Conservation (phyloP, 2,113 vertebrate genomes). For the Chionomys nivalis region DNA sequence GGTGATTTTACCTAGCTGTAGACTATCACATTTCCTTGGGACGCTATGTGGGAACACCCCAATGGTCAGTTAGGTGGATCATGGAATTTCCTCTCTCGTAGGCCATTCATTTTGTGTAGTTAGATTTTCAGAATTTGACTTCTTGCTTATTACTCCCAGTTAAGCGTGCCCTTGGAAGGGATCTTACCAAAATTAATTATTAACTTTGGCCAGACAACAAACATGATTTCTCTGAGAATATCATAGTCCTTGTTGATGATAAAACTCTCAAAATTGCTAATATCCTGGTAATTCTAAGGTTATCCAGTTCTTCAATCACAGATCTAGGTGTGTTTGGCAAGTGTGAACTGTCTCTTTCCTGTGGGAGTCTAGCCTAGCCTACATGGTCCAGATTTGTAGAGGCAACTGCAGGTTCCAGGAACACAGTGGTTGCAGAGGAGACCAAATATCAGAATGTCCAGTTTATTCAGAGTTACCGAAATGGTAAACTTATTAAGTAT, state of each 20-base stretch:
- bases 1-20: neutral
- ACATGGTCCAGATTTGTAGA: neutral
- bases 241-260: neutral
- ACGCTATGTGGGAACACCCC: neutral
- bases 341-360: neutral
- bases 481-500: neutral
- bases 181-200: neutral
- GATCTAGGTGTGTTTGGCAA: neutral
- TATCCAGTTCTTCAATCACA: neutral
- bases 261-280: neutral
- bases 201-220: neutral
- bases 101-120: accelerated
- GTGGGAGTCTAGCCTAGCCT: neutral
- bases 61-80: too few relatives aligned
- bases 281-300: neutral
- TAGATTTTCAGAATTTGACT: neutral
- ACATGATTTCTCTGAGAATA: neutral
- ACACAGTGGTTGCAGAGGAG: neutral
- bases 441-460: neutral
- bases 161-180: neutral
- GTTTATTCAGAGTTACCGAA: conserved; percentile 1
- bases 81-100: neutral
- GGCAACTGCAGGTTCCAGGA: neutral
- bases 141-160: neutral
- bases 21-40: neutral